Conservation (phyloP, 2,797 vertebrate genomes). For the Choloepus didactylus region DNA sequence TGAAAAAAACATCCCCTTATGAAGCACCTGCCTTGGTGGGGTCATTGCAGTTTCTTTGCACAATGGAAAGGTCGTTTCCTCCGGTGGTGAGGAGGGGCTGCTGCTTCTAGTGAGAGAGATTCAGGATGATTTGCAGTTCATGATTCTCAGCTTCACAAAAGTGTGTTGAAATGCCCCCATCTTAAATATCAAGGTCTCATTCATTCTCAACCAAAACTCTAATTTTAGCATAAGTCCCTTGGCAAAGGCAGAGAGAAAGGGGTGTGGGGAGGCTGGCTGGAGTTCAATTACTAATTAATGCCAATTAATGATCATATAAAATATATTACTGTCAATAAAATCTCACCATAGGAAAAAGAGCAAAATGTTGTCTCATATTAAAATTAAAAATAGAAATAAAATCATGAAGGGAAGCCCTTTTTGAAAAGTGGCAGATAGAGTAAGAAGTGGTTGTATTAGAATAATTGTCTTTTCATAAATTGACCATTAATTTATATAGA, state of each 20-base stretch:
- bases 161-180: slow-evolving; percentile 16
- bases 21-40: not conserved
- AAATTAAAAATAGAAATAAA: slow-evolving; percentile 43
- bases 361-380: not conserved
- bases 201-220: not conserved
- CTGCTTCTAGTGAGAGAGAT: not conserved
- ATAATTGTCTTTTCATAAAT: not conserved
- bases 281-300: not conserved
- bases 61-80: not conserved
- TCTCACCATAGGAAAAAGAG: not conserved
- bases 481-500: not conserved
- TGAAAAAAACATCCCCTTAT: not conserved
- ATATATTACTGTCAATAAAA: not conserved
- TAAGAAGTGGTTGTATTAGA: not conserved
- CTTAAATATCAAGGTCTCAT: not conserved
- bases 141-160: not conserved
- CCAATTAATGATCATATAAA: not conserved
- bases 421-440: not conserved
- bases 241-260: not conserved
- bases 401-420: not conserved
- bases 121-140: not conserved
- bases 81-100: not conserved
- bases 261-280: not conserved
- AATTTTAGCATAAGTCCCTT: not conserved
- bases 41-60: not conserved